Evolutionary conservation across 2,888 invertebrate genomes (phyloP), one percentile per base, ranked within the genome.

Genomic region (Anoplius nigerrimus): DNA sequence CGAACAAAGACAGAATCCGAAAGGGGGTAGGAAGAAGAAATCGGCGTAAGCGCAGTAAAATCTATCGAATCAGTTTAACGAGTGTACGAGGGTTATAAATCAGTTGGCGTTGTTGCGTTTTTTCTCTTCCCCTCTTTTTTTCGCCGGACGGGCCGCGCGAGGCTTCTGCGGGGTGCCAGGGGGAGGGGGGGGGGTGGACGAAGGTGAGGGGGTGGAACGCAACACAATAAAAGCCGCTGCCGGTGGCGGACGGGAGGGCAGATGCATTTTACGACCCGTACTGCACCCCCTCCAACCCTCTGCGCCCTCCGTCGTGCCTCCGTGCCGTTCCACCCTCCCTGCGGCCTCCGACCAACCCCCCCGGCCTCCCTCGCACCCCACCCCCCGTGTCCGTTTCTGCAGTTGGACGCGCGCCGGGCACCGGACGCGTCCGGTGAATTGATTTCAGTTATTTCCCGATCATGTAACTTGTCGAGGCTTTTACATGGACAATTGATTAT

Each of bases 61-160:
- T 86, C 86, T 84, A 87, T 87, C 84, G 84, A 86, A 86, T 87
- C 86, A 84, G 83, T 87, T 87, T 87, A 87, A 87, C 87, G 85
- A 86, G 83, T 84, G 83, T 80, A 81, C 81, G 77, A 71, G 79
- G 82, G 84, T 84, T 83, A 83, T 87, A 86, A 86, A 87, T 86
- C 85, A 85, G 84, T 82, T 79, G 79, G 63, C 62, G 74, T 76
- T 75, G 72, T 81, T 34, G 34, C 34, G 34, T 34, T 34, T 34
- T 34, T 34, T 34, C 11, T 6, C 34, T 13, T 34, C 11, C 34
- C 34, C 8, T 34, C 8, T 34, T 84, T 82, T 81, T 74, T 78
- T 67, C 70, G 59, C 69, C 74, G 75, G 60, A 45, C 60, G 66
- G 69, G 75, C 69, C 57, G 66, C 54, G 69, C 64, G 70, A 60